These are phyloP conservation scores for Campoplex nolae DNA, from an alignment of 2,888 invertebrate species.

Conservation along the genomic window DNA sequence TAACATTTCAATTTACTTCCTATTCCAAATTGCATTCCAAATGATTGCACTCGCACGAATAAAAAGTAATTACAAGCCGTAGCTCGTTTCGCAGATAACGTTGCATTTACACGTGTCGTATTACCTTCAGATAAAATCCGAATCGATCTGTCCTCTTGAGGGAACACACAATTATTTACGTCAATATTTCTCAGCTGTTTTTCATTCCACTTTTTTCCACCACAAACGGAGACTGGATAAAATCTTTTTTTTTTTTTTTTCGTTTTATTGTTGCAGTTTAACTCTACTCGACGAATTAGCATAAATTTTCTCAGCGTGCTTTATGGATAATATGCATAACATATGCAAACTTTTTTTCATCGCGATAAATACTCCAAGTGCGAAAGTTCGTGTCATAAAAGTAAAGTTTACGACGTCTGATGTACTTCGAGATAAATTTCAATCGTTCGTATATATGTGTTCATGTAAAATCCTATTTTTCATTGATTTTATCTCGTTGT, in stretches of 20 bases:
- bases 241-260: neutral
- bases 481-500: constrained; percentile 34
- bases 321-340: neutral
- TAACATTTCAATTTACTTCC: constrained; percentile 29
- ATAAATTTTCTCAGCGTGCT: constrained; percentile 23
- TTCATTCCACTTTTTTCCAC: neutral
- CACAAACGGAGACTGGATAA: neutral
- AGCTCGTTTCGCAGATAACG: constrained; percentile 27
- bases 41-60: constrained; percentile 13
- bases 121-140: constrained; percentile 23
- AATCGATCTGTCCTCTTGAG: constrained; percentile 5
- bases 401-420: constrained; percentile 43
- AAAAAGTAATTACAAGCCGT: constrained; percentile 20
- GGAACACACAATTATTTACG: neutral
- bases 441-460: constrained; percentile 22
- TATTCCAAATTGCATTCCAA: constrained; percentile 6
- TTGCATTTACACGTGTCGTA: constrained; percentile 38
- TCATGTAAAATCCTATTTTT: constrained; percentile 4
- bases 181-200: neutral
- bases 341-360: neutral
- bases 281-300: constrained; percentile 28
- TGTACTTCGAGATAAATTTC: constrained; percentile 42
- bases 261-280: neutral
- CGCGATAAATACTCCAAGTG: constrained; percentile 25
- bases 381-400: constrained; percentile 46